Conservation (phyloP, 2,888 invertebrate species). For the Melinaea menophilus region DNA sequence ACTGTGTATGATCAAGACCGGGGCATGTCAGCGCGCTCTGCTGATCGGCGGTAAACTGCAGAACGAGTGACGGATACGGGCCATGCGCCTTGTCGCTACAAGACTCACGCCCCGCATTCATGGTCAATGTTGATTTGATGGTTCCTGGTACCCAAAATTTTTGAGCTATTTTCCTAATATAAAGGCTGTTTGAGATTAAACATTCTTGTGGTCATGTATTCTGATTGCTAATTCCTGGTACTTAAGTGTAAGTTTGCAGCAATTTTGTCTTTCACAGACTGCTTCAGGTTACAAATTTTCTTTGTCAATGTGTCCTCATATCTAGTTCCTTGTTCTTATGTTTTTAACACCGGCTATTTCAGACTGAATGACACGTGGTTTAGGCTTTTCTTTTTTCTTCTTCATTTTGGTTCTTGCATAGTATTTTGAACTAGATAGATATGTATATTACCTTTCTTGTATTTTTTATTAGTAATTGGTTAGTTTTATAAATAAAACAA, state of each 20-base stretch:
- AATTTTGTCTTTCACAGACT: too few species aligned
- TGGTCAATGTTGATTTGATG: slow-evolving; percentile 59
- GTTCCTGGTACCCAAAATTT: slow-evolving; percentile 41
- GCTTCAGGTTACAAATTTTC: too few species aligned
- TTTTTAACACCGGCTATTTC: too few species aligned
- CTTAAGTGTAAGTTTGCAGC: too few species aligned
- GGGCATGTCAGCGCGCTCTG: slow-evolving; percentile 59
- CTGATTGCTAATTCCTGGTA: too few species aligned
- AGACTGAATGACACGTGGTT: too few species aligned
- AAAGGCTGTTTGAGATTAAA: neutral
- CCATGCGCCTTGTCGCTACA: slow-evolving; percentile 43
- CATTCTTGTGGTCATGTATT: too few species aligned
- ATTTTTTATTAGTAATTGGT: neutral
- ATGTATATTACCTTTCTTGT: neutral
- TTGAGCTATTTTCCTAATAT: neutral
- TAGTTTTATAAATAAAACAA: neutral
- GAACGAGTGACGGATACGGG: slow-evolving; percentile 33
- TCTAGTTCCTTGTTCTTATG: too few species aligned
- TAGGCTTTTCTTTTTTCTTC: too few species aligned
- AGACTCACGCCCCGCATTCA: slow-evolving; percentile 45
- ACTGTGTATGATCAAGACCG: slow-evolving; percentile 35
- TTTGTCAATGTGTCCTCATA: too few species aligned
- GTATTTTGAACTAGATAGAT: too few species aligned
- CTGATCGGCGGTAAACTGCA: slow-evolving; percentile 61
- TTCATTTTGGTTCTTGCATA: too few species aligned